These are phyloP conservation scores for Oreotrochilus melanogaster DNA, from an alignment of 2,113 vertebrate genomes.

Conservation along the genomic window DNA sequence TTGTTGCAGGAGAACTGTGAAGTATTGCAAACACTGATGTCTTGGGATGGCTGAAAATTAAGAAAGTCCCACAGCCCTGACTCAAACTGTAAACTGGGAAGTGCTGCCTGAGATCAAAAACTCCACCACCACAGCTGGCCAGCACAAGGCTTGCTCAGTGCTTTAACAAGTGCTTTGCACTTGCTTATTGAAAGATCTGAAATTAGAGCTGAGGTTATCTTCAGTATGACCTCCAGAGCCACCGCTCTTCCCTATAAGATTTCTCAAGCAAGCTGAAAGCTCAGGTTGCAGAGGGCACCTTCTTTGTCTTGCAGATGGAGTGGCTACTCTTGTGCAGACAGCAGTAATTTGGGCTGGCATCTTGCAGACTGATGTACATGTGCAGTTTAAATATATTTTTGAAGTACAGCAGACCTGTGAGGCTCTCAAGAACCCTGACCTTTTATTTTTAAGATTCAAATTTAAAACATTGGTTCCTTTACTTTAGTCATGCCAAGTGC, in stretches of 20 bases:
- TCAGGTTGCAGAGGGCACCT: neutral
- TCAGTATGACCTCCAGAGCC: neutral
- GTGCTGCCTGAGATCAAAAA: neutral
- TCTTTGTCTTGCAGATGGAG: neutral
- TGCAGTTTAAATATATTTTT: neutral
- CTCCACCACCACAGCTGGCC: neutral
- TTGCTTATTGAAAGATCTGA: neutral
- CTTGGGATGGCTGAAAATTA: neutral
- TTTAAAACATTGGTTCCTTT: neutral
- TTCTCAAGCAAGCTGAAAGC: neutral
- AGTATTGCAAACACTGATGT: neutral
- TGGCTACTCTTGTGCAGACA: neutral
- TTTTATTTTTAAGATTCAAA: neutral
- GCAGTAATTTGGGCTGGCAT: neutral
- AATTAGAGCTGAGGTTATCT: neutral
- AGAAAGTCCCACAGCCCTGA: neutral
- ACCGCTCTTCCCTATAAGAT: neutral
- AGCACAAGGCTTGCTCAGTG: neutral
- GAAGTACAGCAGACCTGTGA: neutral
- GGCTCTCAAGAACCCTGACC: neutral
- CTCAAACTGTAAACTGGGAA: neutral
- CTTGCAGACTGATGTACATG: neutral
- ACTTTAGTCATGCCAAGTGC: neutral
- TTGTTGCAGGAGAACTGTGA: neutral
- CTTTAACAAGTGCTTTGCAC: neutral